Evolutionary conservation across 2,888 invertebrate genomes (phyloP).

Genomic region (Protonemura montana): DNA sequence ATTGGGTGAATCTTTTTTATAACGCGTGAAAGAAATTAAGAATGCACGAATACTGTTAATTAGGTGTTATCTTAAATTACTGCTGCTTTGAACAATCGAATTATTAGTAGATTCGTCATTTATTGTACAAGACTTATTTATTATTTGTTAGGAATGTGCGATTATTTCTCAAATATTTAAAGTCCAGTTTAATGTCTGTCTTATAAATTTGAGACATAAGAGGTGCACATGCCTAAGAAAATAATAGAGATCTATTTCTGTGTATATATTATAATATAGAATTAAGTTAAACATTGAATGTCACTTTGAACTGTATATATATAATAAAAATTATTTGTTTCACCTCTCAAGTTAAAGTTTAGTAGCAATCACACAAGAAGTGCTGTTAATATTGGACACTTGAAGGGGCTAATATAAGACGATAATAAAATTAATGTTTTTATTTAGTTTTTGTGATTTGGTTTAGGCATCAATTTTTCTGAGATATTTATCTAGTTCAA

Average conservation of each 20-base stretch:
- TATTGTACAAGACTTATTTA: conserved; percentile 7
- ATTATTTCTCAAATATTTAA: neutral
- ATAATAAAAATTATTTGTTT: conserved; percentile 7
- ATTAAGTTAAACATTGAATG: neutral
- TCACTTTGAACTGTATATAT: neutral
- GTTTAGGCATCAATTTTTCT: too few relatives aligned
- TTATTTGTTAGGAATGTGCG: neutral
- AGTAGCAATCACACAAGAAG: too few relatives aligned
- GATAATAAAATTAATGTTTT: too few relatives aligned
- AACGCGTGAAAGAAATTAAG: neutral
- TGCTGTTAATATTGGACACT: too few relatives aligned
- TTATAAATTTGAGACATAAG: neutral
- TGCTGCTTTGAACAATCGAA: conserved; percentile 34
- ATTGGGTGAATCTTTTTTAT: conserved; percentile 18
- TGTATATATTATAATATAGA: neutral
- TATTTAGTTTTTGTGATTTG: too few relatives aligned
- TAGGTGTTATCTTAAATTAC: conserved; percentile 19
- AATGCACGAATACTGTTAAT: neutral
- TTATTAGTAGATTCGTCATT: conserved; percentile 7
- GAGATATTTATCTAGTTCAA: too few relatives aligned
- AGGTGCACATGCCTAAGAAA: neutral
- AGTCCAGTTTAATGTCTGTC: neutral
- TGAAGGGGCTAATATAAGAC: too few relatives aligned
- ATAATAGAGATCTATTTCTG: neutral
- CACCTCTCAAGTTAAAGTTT: neutral